phyloP scores from a whole-genome alignment of 2,797 vertebrate species.

The Eulemur albifrons region DNA sequence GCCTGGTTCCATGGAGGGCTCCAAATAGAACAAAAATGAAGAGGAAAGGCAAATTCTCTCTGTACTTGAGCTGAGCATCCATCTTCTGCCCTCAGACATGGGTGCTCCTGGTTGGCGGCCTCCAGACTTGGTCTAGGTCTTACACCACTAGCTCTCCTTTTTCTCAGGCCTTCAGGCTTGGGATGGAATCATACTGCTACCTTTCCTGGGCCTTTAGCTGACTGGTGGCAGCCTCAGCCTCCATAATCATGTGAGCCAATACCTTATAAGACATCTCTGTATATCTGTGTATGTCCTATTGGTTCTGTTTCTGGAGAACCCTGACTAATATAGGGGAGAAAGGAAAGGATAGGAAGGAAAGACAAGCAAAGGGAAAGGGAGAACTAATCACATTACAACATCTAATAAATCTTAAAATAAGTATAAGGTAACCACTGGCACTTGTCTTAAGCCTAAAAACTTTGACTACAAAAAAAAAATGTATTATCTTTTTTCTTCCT shows the following conservation, averaged over 20 bases:
- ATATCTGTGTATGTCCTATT: neutral
- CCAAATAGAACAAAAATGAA: neutral
- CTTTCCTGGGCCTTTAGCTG: neutral
- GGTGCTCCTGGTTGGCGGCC: neutral
- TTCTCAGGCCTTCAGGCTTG: neutral
- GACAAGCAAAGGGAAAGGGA: neutral
- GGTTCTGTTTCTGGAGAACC: neutral
- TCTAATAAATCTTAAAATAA: neutral
- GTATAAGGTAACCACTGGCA: neutral
- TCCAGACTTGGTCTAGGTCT: neutral
- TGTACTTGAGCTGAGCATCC: neutral
- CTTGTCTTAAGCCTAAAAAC: neutral
- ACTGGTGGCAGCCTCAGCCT: neutral
- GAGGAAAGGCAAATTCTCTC: neutral
- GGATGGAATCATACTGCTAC: neutral
- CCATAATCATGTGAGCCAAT: neutral
- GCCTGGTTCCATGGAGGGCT: neutral
- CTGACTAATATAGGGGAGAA: neutral
- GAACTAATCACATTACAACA: neutral
- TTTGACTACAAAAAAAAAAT: neutral
- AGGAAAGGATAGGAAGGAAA: neutral
- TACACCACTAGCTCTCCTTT: neutral
- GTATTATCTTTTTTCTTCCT: neutral
- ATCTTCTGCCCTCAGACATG: neutral
- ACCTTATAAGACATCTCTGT: neutral